Base-by-base conservation (phyloP, 2,113 vertebrate species). In the Myrmecophaga tridactyla region DNA sequence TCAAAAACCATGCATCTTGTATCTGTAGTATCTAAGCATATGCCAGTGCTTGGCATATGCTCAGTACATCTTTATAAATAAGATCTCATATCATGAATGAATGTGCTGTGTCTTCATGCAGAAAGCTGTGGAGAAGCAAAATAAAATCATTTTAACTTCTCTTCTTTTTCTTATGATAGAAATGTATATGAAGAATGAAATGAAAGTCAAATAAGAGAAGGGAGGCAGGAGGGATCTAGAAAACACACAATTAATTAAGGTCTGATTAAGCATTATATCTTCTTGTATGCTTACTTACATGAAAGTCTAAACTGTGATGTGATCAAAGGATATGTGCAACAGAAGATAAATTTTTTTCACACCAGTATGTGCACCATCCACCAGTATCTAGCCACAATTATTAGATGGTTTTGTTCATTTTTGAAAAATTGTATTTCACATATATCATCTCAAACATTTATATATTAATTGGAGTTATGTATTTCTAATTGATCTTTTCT, bases 401-500 rank as follows among this genome's bases (percentile, higher is more conserved):
- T 21, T 86, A 43, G 29, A 78, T 25, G 48, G 6, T 84, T 92
- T 27, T 48, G 1, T 75, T 92, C 15, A 70, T 29, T 92, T 94
- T 80, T 69, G 25, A 89, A 96, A 90, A 92, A 43, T 14, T 94
- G 18, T 17, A 4, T 81, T 96, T 94, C 72, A 72, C 39, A 80
- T 84, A 67, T 87, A 53, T 93, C 90, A 86, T 36, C 4, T 91
- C 65, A 78, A 70, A 89, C 25, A 95, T 81, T 96, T 81, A 86
- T 90, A 90, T 69, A 91, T 81, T 96, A 94, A 94, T 88, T 91
- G 51, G 72, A 90, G 58, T 86, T 94, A 82, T 46, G 25, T 90
- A 65, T 96, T 91, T 92, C 46, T 96, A 97, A 96, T 96, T 94
- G 76, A 96, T 82, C 72, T 80, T 94, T 96, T 75, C 63, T 93